These are phyloP conservation scores for Drepana falcataria DNA, from an alignment of 2,888 invertebrate species.

Conservation along the genomic window DNA sequence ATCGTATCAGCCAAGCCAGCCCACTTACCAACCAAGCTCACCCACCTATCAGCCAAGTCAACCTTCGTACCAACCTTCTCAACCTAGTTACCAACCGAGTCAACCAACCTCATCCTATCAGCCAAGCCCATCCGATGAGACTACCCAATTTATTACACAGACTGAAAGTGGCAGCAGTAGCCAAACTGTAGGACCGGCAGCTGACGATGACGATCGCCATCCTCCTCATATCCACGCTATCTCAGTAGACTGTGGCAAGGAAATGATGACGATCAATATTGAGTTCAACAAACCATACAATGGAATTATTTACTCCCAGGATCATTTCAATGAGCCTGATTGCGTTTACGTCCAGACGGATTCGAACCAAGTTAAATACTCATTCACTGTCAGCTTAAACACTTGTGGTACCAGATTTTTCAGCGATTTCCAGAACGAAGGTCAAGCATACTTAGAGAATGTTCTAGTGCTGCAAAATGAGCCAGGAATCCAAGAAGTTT, in stretches of 20 bases:
- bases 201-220: slow-evolving; percentile 82
- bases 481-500: slow-evolving; percentile 85
- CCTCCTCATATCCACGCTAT: slow-evolving; percentile 87
- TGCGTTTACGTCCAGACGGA: slow-evolving; percentile 87
- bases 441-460: slow-evolving; percentile 88
- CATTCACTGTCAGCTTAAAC: slow-evolving; percentile 86
- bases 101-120: slow-evolving; percentile 24
- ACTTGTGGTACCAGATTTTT: slow-evolving; percentile 89
- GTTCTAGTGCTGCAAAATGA: slow-evolving; percentile 88
- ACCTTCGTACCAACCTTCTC: slow-evolving; percentile 28
- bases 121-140: slow-evolving; percentile 26
- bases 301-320: slow-evolving; percentile 90
- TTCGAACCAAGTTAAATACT: slow-evolving; percentile 82
- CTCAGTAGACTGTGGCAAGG: slow-evolving; percentile 87
- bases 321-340: slow-evolving; percentile 81
- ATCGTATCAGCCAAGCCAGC: slow-evolving; percentile 28
- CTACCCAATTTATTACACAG: slow-evolving; percentile 18
- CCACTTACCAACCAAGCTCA: slow-evolving; percentile 27
- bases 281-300: slow-evolving; percentile 87
- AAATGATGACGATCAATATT: slow-evolving; percentile 89
- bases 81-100: slow-evolving; percentile 26
- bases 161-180: slow-evolving; percentile 11
- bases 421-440: slow-evolving; percentile 86
- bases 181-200: slow-evolving; percentile 21
- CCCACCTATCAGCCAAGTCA: slow-evolving; percentile 27